These are phyloP conservation scores for Drosophila auraria DNA, from an alignment of 1,140 invertebrate genomes.

Conservation along the genomic window DNA sequence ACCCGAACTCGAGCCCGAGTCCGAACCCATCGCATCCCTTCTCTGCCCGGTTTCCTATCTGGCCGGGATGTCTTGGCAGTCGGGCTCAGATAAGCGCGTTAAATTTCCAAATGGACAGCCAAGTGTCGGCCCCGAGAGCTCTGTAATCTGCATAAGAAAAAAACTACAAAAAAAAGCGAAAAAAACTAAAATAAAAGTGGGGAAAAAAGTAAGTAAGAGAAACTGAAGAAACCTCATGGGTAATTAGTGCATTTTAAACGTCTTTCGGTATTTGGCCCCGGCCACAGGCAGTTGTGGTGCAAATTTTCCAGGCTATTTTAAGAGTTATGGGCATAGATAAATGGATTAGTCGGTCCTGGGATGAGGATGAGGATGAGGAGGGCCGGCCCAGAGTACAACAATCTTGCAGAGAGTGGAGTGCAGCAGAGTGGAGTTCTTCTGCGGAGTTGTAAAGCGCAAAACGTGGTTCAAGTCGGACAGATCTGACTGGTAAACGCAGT, in stretches of 20 bases:
- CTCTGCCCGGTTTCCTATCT: slow-evolving; percentile 36
- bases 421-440: neutral
- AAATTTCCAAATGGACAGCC: slow-evolving; percentile 82
- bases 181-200: slow-evolving; percentile 37
- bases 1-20: neutral
- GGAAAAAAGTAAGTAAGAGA: slow-evolving; percentile 20
- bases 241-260: slow-evolving; percentile 84
- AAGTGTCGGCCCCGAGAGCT: slow-evolving; percentile 65
- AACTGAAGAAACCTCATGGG: slow-evolving; percentile 71
- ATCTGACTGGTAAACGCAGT: slow-evolving; percentile 83
- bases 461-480: slow-evolving; percentile 80
- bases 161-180: slow-evolving; percentile 5
- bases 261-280: slow-evolving; percentile 74
- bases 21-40: neutral
- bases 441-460: slow-evolving; percentile 66
- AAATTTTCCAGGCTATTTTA: slow-evolving; percentile 83
- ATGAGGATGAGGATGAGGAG: neutral
- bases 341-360: slow-evolving; percentile 71
- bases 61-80: slow-evolving; percentile 59
- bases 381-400: slow-evolving; percentile 26
- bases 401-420: slow-evolving; percentile 27
- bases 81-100: slow-evolving; percentile 75
- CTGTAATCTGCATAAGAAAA: slow-evolving; percentile 76
- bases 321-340: slow-evolving; percentile 84
- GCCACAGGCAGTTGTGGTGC: slow-evolving; percentile 46